Evolutionary conservation across 2,888 invertebrate species (phyloP), one percentile per base, ranked within the genome.

Genomic region (Geophilus truncorum): DNA sequence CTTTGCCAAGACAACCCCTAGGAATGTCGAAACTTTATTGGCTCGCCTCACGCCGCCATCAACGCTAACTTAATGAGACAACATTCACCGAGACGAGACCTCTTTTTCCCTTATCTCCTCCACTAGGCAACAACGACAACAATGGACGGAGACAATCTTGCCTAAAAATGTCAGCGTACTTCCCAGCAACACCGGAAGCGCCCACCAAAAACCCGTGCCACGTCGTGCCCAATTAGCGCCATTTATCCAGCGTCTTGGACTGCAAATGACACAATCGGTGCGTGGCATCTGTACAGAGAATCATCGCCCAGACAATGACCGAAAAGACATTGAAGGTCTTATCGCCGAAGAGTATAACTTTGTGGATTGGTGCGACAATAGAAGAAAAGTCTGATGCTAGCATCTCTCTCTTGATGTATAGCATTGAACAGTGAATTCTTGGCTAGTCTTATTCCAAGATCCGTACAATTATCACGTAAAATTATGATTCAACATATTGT

Each of bases 11-110:
- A 62, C 57, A 23, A 62, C 57, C 57, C 21, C 15, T n/a, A 10
- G 57, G 57, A 62, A 62, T 62, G 57, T 62, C 57, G n/a, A 21
- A 62, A 62, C 57, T 62, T 62, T 62, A 62, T 62, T 62, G 57
- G 57, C 40, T 40, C 40, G 40, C 40, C 40, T 40, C 40, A 40
- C n/a, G n/a, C n/a, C 40, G n/a, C 40, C 40, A 40, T 40, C 40
- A 40, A 40, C 40, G 40, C 40, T 40, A 2, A 12, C n/a, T n/a
- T 40, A 40, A 40, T 40, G 40, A 40, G 40, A 40, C 40, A 40
- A 40, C 40, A 40, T 40, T 40, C n/a, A n/a, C 40, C 40, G 15
- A 4, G 40, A 40, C 40, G 15, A 40, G n/a, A n/a, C 40, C n/a
- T 3, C 40, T n/a, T n/a, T n/a, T 10, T 10, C 4, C 40, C 40